Evolutionary conservation across 2,113 vertebrate species (phyloP).

Genomic region (Sebastes fasciatus): DNA sequence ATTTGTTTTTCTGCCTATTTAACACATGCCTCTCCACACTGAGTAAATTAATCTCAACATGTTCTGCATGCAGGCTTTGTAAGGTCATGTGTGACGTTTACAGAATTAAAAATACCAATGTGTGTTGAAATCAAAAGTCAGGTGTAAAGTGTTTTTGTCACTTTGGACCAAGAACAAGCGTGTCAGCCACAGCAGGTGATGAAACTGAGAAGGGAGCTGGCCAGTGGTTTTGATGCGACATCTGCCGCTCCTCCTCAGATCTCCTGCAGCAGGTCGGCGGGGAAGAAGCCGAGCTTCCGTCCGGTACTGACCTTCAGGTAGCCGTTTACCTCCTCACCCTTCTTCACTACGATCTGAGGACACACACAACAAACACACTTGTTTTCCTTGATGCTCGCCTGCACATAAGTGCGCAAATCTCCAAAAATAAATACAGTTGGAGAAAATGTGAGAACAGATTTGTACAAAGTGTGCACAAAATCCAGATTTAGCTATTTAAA

Average conservation of each 20-base stretch:
- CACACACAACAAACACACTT: conserved; percentile 12
- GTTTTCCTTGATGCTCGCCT: not conserved
- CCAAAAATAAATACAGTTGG: too few relatives aligned
- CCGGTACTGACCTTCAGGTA: conserved; percentile 92
- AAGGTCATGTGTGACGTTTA: not conserved
- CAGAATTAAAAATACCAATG: not conserved
- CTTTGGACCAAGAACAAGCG: not conserved
- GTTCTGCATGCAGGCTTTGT: too few relatives aligned
- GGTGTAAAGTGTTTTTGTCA: not conserved
- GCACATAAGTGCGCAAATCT: not conserved
- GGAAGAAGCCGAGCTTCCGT: conserved; percentile 92
- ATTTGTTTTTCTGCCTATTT: not conserved
- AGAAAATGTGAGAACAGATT: not conserved
- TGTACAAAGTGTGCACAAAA: not conserved
- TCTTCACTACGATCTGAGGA: conserved; percentile 91
- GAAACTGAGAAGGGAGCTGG: not conserved
- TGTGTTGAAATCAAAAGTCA: not conserved
- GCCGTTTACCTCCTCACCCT: conserved; percentile 90
- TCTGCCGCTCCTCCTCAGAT: conserved; percentile 78
- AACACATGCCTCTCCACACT: not conserved
- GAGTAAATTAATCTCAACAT: not conserved
- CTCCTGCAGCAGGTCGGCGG: conserved; percentile 89
- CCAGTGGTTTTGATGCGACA: not conserved
- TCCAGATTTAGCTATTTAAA: not conserved
- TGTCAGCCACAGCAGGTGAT: not conserved